These are phyloP conservation scores for Phalanger gymnotis DNA, from an alignment of 2,797 vertebrate species.

Conservation along the genomic window DNA sequence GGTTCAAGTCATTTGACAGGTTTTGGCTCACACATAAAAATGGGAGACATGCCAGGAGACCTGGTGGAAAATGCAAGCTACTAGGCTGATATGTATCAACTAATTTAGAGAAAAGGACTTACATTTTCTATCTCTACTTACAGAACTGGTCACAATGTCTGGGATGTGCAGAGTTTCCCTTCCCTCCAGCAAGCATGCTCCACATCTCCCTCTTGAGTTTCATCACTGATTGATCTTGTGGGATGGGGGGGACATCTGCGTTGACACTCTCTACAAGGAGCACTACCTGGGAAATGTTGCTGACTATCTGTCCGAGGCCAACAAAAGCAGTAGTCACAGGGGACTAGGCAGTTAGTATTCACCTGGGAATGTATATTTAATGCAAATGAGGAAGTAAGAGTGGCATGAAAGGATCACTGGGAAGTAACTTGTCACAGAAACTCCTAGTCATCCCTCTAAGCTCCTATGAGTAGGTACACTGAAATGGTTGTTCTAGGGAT, in stretches of 20 bases:
- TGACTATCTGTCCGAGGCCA: background rate
- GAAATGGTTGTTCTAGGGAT: background rate
- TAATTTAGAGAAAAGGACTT: background rate
- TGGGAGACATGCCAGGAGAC: background rate
- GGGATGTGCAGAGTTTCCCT: background rate
- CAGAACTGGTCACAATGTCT: background rate
- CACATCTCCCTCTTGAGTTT: background rate
- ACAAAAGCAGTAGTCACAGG: background rate
- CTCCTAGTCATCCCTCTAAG: background rate
- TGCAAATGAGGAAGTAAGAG: background rate
- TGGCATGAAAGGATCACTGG: background rate
- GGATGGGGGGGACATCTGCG: background rate
- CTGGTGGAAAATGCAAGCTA: background rate
- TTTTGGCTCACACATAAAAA: background rate
- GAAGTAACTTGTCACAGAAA: background rate
- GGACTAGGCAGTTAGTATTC: background rate
- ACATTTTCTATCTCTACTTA: background rate
- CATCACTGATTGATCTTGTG: background rate
- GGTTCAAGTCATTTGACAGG: background rate
- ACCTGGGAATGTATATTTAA: background rate
- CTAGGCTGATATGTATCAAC: background rate
- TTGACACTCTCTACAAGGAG: background rate
- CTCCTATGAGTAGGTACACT: background rate
- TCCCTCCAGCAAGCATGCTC: background rate
- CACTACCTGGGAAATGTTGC: background rate